Percentiles rank a stretch among this genome's conserved stretches.
Conservation (phyloP, 2,797 vertebrate species). For the Danio choprae region DNA sequence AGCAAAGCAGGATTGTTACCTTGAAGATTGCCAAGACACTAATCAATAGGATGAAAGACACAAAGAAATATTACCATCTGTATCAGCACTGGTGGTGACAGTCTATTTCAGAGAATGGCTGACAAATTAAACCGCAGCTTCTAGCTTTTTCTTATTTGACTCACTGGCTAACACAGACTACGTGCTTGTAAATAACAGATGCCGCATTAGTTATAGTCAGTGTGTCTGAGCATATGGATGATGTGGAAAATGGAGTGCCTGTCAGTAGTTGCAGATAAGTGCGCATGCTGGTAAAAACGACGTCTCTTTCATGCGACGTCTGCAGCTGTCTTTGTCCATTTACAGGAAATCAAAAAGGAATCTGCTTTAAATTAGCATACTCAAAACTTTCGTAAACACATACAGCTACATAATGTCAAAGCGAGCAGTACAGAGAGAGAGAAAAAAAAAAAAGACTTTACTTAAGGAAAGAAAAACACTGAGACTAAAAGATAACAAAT, state of each 20-base stretch:
- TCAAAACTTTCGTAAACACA: conserved; percentile 14
- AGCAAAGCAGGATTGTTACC: conserved; percentile 39
- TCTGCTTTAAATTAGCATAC: conserved; percentile 4
- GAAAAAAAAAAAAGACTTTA: conserved; percentile 1
- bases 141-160: conserved; percentile 13
- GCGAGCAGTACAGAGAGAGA: neutral
- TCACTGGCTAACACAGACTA: conserved; percentile 3
- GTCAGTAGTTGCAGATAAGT: conserved; percentile 44
- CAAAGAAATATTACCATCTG: conserved; percentile 1
- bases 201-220: conserved; percentile 15
- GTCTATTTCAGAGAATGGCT: conserved; percentile 9
- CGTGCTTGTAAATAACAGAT: conserved; percentile 42
- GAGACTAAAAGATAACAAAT: conserved; percentile 37
- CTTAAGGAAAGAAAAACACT: conserved; percentile 16
- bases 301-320: conserved; percentile 14
- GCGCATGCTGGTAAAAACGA: conserved; percentile 17
- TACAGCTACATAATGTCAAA: neutral
- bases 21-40: conserved; percentile 40
- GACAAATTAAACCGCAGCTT: conserved; percentile 35
- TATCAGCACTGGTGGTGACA: neutral
- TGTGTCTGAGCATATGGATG: conserved; percentile 36
- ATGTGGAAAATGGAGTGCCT: conserved; percentile 23
- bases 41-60: conserved; percentile 30
- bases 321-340: conserved; percentile 29
- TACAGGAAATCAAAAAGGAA: conserved; percentile 25